phyloP scores from a whole-genome alignment of 92 coral and sea anemone genomes.

The Metridium senile region DNA sequence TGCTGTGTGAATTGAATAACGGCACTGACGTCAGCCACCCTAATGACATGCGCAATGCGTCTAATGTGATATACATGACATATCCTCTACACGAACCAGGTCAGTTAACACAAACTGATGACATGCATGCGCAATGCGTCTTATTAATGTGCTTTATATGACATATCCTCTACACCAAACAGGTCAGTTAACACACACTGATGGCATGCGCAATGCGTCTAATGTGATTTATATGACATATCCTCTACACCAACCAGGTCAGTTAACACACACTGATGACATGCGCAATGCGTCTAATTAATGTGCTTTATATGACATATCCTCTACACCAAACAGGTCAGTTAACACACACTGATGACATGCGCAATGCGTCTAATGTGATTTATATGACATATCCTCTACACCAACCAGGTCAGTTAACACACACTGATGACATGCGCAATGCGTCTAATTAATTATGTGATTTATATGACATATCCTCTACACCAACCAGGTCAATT shows the following conservation, averaged over 20 bases:
- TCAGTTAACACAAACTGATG: neutral
- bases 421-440: too few species aligned
- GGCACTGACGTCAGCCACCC: neutral
- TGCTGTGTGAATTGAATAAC: neutral
- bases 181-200: neutral
- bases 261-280: neutral
- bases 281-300: neutral
- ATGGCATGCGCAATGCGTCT: neutral
- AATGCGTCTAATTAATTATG: too few species aligned
- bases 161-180: neutral
- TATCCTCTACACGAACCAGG: neutral
- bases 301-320: neutral
- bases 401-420: too few species aligned
- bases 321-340: neutral
- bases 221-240: too few species aligned
- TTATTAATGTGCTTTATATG: neutral
- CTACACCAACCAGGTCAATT: neutral
- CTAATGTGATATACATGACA: neutral
- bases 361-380: too few species aligned
- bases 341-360: too few species aligned
- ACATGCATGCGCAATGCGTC: neutral
- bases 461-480: neutral
- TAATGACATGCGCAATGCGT: neutral
- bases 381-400: too few species aligned
- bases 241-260: too few species aligned